phyloP scores from a whole-genome alignment of 1,140 invertebrate genomes.

The Physella acuta region DNA sequence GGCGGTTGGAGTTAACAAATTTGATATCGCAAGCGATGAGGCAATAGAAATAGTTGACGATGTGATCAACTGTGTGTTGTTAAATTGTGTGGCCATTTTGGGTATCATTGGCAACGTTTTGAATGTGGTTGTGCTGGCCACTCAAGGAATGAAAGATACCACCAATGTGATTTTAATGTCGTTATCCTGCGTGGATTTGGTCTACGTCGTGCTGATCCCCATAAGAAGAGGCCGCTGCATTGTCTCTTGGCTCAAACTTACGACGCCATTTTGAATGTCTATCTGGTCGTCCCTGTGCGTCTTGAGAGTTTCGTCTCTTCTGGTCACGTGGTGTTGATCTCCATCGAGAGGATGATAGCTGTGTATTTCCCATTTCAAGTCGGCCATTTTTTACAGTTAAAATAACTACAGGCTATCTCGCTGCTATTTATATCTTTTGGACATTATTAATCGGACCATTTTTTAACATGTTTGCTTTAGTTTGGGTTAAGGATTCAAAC shows the following conservation, averaged over 20 bases:
- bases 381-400: neutral
- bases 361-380: constrained; percentile 12
- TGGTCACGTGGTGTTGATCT: neutral
- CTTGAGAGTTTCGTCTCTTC: neutral
- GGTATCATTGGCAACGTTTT: constrained; percentile 7
- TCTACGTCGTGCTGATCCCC: neutral
- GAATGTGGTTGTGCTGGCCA: neutral
- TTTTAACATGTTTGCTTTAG: neutral
- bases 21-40: neutral
- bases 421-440: neutral
- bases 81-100: neutral
- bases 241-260: neutral
- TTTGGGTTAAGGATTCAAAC: neutral
- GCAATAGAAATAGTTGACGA: no score
- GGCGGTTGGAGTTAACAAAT: no score
- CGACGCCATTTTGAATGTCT: neutral
- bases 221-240: neutral
- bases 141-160: neutral
- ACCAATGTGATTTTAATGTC: constrained; percentile 1
- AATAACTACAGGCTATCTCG: neutral
- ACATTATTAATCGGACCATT: neutral
- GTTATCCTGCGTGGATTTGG: constrained; percentile 2
- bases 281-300: neutral
- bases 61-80: neutral
- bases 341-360: neutral